These are phyloP conservation scores for Mormoops blainvillei DNA, from an alignment of 2,113 vertebrate genomes.

Conservation along the genomic window DNA sequence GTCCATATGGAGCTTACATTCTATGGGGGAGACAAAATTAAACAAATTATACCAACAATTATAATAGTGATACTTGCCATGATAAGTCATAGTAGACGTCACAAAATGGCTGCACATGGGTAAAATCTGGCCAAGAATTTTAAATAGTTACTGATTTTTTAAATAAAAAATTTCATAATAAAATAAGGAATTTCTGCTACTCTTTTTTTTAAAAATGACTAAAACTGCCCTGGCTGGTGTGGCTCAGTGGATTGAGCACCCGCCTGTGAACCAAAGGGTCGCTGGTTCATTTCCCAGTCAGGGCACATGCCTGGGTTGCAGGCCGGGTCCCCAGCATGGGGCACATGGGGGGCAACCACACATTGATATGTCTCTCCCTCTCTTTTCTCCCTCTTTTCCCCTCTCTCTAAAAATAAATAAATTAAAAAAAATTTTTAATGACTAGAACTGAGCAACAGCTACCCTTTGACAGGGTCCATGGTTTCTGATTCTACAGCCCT, in stretches of 20 bases:
- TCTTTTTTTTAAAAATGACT: not conserved
- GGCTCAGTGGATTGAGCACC: too few species aligned
- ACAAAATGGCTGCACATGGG: not conserved
- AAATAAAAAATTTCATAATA: constrained; percentile 1
- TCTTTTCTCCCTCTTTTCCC: too few species aligned
- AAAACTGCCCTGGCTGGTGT: too few species aligned
- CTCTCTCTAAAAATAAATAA: too few species aligned
- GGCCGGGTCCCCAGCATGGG: too few species aligned
- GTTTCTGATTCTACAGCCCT: not conserved
- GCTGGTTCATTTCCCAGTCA: too few species aligned
- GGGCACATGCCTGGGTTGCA: too few species aligned
- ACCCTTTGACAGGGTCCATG: not conserved
- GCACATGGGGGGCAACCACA: too few species aligned
- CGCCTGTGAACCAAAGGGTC: too few species aligned
- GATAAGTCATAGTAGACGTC: not conserved
- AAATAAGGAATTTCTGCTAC: not conserved
- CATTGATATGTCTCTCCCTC: too few species aligned
- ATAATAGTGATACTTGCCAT: not conserved
- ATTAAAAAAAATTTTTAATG: too few species aligned
- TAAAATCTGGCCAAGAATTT: not conserved
- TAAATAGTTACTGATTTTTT: not conserved
- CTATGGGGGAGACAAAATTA: not conserved
- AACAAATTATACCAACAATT: not conserved
- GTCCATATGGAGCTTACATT: not conserved
- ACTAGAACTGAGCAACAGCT: not conserved